Conservation (phyloP, 2,797 vertebrate genomes). For the Sciurus vulgaris region DNA sequence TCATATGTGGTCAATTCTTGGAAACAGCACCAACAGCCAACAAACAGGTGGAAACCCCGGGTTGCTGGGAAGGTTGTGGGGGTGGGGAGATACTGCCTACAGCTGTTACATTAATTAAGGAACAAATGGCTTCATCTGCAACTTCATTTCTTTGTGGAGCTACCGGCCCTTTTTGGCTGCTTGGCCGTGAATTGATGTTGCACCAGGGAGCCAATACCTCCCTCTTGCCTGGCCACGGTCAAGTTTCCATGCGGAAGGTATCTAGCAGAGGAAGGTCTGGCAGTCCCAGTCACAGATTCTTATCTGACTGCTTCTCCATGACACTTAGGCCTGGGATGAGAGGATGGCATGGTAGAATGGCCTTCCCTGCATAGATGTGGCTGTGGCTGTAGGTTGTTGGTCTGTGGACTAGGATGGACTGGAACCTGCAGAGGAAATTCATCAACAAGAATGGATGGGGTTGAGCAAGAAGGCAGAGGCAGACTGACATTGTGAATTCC, state of each 20-base stretch:
- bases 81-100: not conserved
- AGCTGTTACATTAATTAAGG: slow-evolving; percentile 22
- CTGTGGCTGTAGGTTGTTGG: not conserved
- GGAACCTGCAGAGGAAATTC: not conserved
- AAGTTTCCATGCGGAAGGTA: not conserved
- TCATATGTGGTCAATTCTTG: slow-evolving; percentile 15
- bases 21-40: not conserved
- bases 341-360: accelerated
- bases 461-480: not conserved
- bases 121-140: not conserved
- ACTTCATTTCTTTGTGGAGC: too few species aligned
- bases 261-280: not conserved
- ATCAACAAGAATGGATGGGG: not conserved
- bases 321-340: not conserved
- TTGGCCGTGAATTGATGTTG: not conserved
- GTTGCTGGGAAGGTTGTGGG: not conserved
- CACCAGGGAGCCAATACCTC: not conserved
- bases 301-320: not conserved
- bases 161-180: not conserved
- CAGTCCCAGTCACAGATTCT: not conserved
- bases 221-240: not conserved
- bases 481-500: not conserved
- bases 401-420: not conserved
- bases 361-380: not conserved
- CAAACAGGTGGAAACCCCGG: not conserved